Conservation (phyloP, 2,113 vertebrate genomes). For the Girardinichthys multiradiatus region DNA sequence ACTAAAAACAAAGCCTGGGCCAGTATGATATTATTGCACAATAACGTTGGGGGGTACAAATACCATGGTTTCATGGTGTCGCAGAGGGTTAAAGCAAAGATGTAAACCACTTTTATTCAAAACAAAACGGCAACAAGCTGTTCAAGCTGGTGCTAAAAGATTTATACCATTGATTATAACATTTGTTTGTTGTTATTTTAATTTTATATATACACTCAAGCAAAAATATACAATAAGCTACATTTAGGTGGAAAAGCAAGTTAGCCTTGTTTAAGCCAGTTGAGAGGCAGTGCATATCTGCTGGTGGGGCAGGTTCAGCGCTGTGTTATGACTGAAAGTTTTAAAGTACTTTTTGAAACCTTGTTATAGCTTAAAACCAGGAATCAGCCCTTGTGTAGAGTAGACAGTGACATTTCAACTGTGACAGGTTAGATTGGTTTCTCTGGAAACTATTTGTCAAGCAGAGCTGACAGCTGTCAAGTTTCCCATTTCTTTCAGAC, state of each 20-base stretch:
- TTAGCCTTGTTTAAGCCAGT: neutral
- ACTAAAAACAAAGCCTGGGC: too few relatives aligned
- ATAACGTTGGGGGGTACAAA: too few relatives aligned
- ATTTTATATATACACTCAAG: neutral
- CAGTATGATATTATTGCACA: too few relatives aligned
- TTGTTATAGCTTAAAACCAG: neutral
- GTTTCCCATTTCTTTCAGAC: neutral
- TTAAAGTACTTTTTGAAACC: neutral
- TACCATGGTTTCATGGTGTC: too few relatives aligned
- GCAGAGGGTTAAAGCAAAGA: too few relatives aligned
- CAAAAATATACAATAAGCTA: neutral
- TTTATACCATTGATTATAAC: too few relatives aligned
- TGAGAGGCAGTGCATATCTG: neutral
- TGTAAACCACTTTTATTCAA: too few relatives aligned
- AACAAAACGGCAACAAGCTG: too few relatives aligned
- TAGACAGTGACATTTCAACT: neutral
- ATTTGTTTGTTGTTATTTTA: too few relatives aligned
- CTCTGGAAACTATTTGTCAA: neutral
- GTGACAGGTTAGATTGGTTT: neutral
- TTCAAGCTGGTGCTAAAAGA: too few relatives aligned
- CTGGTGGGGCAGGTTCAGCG: neutral
- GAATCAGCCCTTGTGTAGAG: neutral
- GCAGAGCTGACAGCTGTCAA: slow-evolving; percentile 17
- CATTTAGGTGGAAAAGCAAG: neutral
- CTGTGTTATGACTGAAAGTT: neutral